These are phyloP conservation scores for Pseudomyrmex flavicornis DNA, from an alignment of 1,140 invertebrate genomes.

Conservation along the genomic window DNA sequence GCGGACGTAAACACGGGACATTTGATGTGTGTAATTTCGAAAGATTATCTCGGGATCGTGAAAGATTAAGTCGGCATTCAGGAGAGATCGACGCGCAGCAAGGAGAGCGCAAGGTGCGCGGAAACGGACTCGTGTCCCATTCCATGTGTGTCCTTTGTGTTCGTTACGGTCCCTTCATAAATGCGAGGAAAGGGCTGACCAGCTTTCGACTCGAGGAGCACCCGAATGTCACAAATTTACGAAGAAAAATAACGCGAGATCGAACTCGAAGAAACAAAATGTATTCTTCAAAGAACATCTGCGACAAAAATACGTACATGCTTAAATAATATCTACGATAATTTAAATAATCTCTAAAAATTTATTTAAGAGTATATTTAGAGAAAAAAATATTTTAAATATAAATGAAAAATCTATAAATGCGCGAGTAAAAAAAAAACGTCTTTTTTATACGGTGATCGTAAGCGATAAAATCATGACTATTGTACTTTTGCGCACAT, in stretches of 20 bases:
- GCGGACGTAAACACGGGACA: slow-evolving; percentile 27
- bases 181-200: slow-evolving; percentile 76
- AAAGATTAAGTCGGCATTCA: slow-evolving; percentile 29
- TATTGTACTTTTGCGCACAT: neutral
- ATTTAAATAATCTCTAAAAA: neutral
- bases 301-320: no score
- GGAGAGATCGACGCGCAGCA: neutral
- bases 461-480: neutral
- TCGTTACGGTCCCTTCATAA: slow-evolving; percentile 79
- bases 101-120: slow-evolving; percentile 78
- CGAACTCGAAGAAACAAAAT: no score
- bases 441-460: no score
- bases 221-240: slow-evolving; percentile 59
- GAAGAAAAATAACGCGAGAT: slow-evolving; percentile 29
- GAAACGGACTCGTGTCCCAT: slow-evolving; percentile 61
- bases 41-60: slow-evolving; percentile 37
- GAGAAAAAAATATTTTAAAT: neutral
- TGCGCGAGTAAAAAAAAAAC: no score
- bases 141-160: slow-evolving; percentile 67
- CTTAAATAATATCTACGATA: neutral
- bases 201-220: slow-evolving; percentile 57
- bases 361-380: neutral
- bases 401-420: neutral
- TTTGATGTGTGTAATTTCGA: slow-evolving; percentile 37
- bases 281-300: no score